Evolutionary conservation across 2,888 invertebrate genomes (phyloP), one percentile per base, ranked within the genome.

Genomic region (Dione vanillae): DNA sequence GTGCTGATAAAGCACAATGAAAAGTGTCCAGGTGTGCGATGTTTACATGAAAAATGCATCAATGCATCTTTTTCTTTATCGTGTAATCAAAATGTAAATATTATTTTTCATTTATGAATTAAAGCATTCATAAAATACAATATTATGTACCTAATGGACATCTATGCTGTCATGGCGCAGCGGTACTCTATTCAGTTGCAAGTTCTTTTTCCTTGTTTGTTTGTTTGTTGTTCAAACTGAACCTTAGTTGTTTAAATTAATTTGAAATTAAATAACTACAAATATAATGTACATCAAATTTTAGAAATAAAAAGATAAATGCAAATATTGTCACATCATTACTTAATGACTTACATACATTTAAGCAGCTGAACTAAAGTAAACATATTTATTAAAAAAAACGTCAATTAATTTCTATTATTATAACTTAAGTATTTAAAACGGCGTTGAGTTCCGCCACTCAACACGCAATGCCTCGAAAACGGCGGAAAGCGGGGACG

Each of bases 1-100:
- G 35, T 37, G 14, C 35, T 19, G 66, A 56, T 66, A 66, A 35
- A 35, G 43, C 20, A 65, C 9, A 35, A 16, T 56, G 65, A 45
- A 35, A 14, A 56, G 5, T 35, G 19, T 35, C 56, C 56, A 66
- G 45, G 66, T 66, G 65, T 14, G 10, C 9, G 16, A 0, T 56
- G 11, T 40, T 56, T 6, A 61, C 45, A 45, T 27, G 45, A 11
- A 56, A 56, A 10, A 14, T 37, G 43, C 35, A 37, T 65, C 35
- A n/a, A n/a, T n/a, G n/a, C n/a, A n/a, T n/a, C n/a, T n/a, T n/a
- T n/a, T n/a, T n/a, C n/a, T n/a, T n/a, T n/a, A n/a, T n/a, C n/a
- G n/a, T 54, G 43, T 35, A 35, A 61, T 61, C 61, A 45, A 61
- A 27, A 16, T 45, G 61, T 37, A 43, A 56, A 45, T 37, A 47